Percentiles rank a stretch among this genome's conserved stretches.
phyloP scores from a whole-genome alignment of 2,888 invertebrate genomes.

The Anarsia innoxiella region DNA sequence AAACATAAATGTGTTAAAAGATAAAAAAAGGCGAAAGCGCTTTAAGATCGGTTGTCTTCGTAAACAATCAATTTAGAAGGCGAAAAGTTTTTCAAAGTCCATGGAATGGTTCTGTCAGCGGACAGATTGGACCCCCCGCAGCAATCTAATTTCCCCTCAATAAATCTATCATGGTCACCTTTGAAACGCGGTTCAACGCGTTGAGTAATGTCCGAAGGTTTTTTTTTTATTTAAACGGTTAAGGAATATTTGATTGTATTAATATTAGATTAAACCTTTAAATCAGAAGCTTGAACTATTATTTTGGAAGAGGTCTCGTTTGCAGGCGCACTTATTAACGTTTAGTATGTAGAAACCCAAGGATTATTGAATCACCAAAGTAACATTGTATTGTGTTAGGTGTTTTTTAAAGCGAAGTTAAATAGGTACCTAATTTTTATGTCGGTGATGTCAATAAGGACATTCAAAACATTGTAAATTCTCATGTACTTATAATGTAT shows the following conservation, averaged over 20 bases:
- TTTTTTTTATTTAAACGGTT: conserved; percentile 14
- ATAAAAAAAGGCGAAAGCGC: not conserved
- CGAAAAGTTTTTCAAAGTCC: conserved; percentile 37
- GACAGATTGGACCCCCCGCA: conserved; percentile 42
- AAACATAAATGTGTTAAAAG: not conserved
- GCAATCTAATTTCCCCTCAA: conserved; percentile 48
- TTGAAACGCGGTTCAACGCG: conserved; percentile 24
- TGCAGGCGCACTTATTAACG: no score
- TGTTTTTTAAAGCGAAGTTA: no score
- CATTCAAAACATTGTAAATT: no score
- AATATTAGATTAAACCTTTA: conserved; percentile 13
- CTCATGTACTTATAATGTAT: no score
- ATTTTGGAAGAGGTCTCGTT: no score
- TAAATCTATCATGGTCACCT: conserved; percentile 36
- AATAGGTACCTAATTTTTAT: no score
- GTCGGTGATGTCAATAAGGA: no score
- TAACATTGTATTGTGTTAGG: no score
- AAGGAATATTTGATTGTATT: conserved; percentile 18
- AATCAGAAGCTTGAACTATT: no score
- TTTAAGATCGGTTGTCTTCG: conserved; percentile 15
- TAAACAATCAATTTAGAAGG: conserved; percentile 30
- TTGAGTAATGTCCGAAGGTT: conserved; percentile 19
- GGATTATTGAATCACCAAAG: no score
- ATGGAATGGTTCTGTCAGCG: conserved; percentile 46
- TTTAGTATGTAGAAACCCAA: no score